Percentiles rank a stretch among this genome's conserved stretches.
Conservation (phyloP, 2,888 invertebrate species). For the Anticlea derivata region DNA sequence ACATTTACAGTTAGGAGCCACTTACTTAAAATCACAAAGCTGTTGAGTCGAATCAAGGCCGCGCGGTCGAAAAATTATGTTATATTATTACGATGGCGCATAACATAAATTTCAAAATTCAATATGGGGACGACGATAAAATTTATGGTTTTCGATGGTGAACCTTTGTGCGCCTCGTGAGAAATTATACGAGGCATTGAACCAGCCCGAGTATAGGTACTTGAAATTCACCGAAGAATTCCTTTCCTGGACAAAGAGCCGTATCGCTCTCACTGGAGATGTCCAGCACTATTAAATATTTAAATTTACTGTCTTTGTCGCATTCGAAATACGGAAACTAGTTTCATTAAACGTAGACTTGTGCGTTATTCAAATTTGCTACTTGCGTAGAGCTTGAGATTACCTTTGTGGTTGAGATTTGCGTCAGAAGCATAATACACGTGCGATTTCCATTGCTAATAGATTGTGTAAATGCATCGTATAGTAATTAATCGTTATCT, state of each 20-base stretch:
- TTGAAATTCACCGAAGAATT: constrained; percentile 67
- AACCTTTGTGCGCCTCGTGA: constrained; percentile 61
- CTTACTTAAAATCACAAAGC: constrained; percentile 38
- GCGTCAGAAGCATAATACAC: constrained; percentile 50
- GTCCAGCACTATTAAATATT: constrained; percentile 20
- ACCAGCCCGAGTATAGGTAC: constrained; percentile 54
- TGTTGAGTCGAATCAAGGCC: constrained; percentile 52
- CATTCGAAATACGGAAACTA: constrained; percentile 22
- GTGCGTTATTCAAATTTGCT: not conserved
- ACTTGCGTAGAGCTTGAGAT: not conserved
- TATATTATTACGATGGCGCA: constrained; percentile 53
- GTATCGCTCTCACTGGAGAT: constrained; percentile 27
- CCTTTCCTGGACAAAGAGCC: constrained; percentile 53
- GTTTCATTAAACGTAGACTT: constrained; percentile 5
- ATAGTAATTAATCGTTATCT: constrained; percentile 43
- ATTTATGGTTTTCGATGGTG: constrained; percentile 65
- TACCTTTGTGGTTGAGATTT: constrained; percentile 33
- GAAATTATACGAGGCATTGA: constrained; percentile 62
- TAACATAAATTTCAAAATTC: constrained; percentile 70
- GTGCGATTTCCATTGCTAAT: constrained; percentile 52
- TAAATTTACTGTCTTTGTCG: constrained; percentile 26
- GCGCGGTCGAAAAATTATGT: constrained; percentile 44
- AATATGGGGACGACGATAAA: constrained; percentile 68
- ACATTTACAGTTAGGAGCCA: constrained; percentile 39
- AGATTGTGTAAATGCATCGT: constrained; percentile 42